These are phyloP conservation scores for Bryconaethiops microstoma DNA, from an alignment of 2,797 vertebrate genomes.

Conservation along the genomic window DNA sequence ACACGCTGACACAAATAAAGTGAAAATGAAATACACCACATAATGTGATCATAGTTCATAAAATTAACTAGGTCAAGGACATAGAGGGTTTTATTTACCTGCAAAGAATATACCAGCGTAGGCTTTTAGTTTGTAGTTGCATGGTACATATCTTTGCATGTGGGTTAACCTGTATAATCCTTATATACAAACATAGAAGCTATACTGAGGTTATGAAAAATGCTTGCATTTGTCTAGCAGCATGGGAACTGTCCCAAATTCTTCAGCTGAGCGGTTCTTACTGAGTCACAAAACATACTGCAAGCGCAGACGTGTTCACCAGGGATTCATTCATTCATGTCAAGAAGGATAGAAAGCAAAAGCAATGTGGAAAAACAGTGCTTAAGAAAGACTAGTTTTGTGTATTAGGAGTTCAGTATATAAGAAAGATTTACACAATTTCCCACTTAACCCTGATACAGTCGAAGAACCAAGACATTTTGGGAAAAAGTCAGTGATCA, in stretches of 20 bases:
- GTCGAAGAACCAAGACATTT: too few species aligned
- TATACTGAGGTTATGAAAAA: not conserved
- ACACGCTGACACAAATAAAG: slow-evolving; percentile 64
- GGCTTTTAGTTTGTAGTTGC: not conserved
- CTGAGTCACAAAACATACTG: slow-evolving; percentile 7
- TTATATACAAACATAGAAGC: not conserved
- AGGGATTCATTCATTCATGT: not conserved
- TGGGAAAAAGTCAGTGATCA: too few species aligned
- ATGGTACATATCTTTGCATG: slow-evolving; percentile 1
- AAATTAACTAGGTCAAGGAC: slow-evolving; percentile 41
- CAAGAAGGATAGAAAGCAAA: not conserved
- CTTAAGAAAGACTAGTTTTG: not conserved
- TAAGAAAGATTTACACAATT: too few species aligned
- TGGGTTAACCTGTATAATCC: slow-evolving; percentile 10
- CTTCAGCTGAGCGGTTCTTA: slow-evolving; percentile 55
- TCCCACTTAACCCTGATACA: too few species aligned
- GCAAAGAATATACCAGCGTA: not conserved
- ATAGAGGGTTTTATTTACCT: slow-evolving; percentile 1
- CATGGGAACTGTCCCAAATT: slow-evolving; percentile 66
- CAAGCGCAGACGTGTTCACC: slow-evolving; percentile 13
- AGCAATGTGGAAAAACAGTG: not conserved
- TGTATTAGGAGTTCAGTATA: too few species aligned
- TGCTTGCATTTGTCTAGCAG: slow-evolving; percentile 21
- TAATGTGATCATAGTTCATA: slow-evolving; percentile 47
- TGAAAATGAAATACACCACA: slow-evolving; percentile 37